A percentile compares a stretch with the other conserved stretches of the same genome.
Evolutionary conservation across 2,797 vertebrate species (phyloP).

Genomic region (Thalassophryne amazonica): DNA sequence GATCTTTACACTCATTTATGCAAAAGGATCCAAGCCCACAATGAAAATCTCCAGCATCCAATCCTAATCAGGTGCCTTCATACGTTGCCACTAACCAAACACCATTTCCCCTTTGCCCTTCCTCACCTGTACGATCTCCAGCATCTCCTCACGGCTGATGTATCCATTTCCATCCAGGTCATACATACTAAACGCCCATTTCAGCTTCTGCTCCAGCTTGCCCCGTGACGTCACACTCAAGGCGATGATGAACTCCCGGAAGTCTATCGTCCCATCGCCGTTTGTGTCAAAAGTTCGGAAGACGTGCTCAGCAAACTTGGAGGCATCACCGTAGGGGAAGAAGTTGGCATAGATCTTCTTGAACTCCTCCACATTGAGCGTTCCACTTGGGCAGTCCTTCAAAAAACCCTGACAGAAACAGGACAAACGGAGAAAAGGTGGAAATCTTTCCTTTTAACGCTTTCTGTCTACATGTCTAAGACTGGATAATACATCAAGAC

Average conservation of each 20-base stretch:
- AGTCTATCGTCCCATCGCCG: constrained; percentile 83
- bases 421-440: neutral
- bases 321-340: constrained; percentile 85
- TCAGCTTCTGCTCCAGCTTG: constrained; percentile 85
- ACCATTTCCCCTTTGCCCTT: neutral
- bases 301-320: constrained; percentile 85
- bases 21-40: no score
- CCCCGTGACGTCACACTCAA: constrained; percentile 83
- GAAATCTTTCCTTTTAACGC: neutral
- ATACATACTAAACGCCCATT: constrained; percentile 88
- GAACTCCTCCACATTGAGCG: constrained; percentile 85
- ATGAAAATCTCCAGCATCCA: no score
- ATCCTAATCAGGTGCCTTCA: no score
- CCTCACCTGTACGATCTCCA: constrained; percentile 85
- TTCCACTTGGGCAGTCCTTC: constrained; percentile 84
- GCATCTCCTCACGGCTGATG: constrained; percentile 85
- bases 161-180: constrained; percentile 85
- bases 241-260: constrained; percentile 87
- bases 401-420: constrained; percentile 75
- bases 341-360: constrained; percentile 87
- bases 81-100: neutral
- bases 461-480: neutral
- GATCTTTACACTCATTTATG: no score
- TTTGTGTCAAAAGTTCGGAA: constrained; percentile 86
- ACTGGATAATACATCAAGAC: neutral